Conservation (phyloP, 1,140 invertebrate species). For the Macrobrachium nipponense region DNA sequence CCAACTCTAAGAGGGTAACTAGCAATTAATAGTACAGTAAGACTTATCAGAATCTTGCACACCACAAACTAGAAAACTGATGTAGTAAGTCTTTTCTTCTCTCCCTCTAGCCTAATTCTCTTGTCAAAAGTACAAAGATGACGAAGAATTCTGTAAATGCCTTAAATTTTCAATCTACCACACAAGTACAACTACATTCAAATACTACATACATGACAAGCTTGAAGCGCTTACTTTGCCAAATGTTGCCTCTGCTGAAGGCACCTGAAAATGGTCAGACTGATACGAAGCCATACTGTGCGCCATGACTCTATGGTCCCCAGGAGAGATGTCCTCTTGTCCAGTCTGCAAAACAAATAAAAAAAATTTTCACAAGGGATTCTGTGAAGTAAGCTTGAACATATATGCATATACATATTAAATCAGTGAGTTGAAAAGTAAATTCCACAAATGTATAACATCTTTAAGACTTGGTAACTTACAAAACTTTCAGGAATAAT, state of each 20-base stretch:
- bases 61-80: too few species aligned
- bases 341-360: not conserved
- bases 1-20: too few species aligned
- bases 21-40: too few species aligned
- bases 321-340: not conserved
- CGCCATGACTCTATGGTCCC: constrained; percentile 20
- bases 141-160: too few species aligned
- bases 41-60: too few species aligned
- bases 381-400: not conserved
- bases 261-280: constrained; percentile 9
- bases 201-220: not conserved
- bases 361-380: not conserved
- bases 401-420: not conserved
- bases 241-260: not conserved
- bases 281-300: not conserved
- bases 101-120: too few species aligned
- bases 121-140: too few species aligned
- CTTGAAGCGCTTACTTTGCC: not conserved
- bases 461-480: not conserved
- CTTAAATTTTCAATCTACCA: too few species aligned
- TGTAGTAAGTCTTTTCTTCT: too few species aligned
- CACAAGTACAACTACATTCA: too few species aligned
- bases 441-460: too few species aligned
- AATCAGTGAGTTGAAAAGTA: too few species aligned
- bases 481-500: constrained; percentile 49